Evolutionary conservation across 2,888 invertebrate species (phyloP).

Genomic region (Lysandra bellargus): DNA sequence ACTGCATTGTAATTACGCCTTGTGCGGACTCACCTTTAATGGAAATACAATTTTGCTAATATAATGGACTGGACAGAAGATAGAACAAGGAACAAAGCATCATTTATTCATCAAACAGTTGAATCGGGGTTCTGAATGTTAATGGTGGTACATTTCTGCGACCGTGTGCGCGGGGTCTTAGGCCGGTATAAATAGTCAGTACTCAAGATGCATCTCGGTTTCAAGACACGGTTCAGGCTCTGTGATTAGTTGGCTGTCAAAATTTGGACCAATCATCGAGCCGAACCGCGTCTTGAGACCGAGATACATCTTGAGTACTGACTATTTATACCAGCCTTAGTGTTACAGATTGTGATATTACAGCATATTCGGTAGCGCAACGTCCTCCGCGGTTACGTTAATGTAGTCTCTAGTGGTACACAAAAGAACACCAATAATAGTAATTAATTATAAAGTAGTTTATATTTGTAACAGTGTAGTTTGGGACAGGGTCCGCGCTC

Average conservation of each 20-base stretch:
- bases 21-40: too few relatives aligned
- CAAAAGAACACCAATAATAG: constrained; percentile 76
- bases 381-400: constrained; percentile 71
- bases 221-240: too few relatives aligned
- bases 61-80: too few relatives aligned
- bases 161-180: constrained; percentile 45
- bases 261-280: too few relatives aligned
- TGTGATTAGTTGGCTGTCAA: too few relatives aligned
- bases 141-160: neutral
- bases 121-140: neutral
- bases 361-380: constrained; percentile 74
- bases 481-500: constrained; percentile 45
- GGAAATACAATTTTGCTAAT: too few relatives aligned
- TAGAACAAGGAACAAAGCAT: too few relatives aligned
- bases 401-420: constrained; percentile 70
- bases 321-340: constrained; percentile 34
- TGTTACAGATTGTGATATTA: constrained; percentile 78
- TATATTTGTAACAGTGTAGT: constrained; percentile 46
- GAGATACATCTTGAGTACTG: too few relatives aligned
- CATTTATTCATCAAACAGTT: neutral
- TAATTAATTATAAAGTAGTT: constrained; percentile 52
- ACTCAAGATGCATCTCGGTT: too few relatives aligned
- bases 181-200: too few relatives aligned
- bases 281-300: too few relatives aligned
- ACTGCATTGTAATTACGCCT: too few relatives aligned